Percentiles rank a stretch among this genome's conserved stretches.
These are phyloP conservation scores for Anarhynchus alexandrinus DNA, from an alignment of 2,113 vertebrate genomes.

Conservation along the genomic window DNA sequence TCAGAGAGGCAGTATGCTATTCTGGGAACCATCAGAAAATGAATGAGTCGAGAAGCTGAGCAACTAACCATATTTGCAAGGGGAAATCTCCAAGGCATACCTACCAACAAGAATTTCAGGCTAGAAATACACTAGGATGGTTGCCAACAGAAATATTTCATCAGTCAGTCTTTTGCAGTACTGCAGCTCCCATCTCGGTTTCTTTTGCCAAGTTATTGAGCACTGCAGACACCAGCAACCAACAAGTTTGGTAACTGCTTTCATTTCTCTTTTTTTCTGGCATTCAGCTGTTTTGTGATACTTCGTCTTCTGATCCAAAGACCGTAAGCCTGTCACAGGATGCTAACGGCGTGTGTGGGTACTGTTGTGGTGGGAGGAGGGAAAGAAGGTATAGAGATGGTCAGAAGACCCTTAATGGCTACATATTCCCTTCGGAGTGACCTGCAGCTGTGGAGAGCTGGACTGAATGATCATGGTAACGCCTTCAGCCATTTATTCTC, in stretches of 20 bases:
- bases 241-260: neutral
- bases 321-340: neutral
- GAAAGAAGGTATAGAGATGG: neutral
- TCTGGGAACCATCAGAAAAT: slow-evolving; percentile 19
- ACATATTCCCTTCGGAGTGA: neutral
- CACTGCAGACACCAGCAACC: neutral
- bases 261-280: neutral
- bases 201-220: slow-evolving; percentile 4
- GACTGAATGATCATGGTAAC: neutral
- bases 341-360: neutral
- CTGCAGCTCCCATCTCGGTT: neutral
- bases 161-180: neutral
- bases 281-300: neutral
- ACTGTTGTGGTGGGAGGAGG: fast-evolving
- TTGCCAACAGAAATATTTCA: slow-evolving; percentile 44
- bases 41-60: slow-evolving; percentile 1
- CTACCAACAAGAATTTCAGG: slow-evolving; percentile 17
- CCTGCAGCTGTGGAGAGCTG: neutral
- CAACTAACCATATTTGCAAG: slow-evolving; percentile 35
- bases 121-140: slow-evolving; percentile 22
- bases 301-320: neutral
- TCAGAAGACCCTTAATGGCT: neutral
- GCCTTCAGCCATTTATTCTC: neutral
- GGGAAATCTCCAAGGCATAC: slow-evolving; percentile 32
- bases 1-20: neutral